Percentiles rank a stretch among this genome's conserved stretches.
phyloP scores from a whole-genome alignment of 2,797 vertebrate genomes.

The Carduelis carduelis region DNA sequence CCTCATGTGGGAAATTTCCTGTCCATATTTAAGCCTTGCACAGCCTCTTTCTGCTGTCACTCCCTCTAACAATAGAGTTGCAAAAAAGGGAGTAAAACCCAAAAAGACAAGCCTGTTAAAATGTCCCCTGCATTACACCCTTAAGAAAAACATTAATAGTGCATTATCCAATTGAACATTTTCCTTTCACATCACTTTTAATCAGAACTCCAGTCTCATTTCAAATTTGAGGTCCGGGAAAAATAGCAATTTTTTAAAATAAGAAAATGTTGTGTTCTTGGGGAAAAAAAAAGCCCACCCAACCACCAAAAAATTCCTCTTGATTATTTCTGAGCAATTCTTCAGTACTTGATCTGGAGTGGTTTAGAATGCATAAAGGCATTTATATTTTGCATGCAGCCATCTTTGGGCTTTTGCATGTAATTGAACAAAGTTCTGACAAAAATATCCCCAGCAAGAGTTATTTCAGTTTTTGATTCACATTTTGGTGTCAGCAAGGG shows the following conservation, averaged over 20 bases:
- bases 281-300: neutral
- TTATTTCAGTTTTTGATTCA: neutral
- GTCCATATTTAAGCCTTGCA: neutral
- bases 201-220: slow-evolving; percentile 27
- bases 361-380: neutral
- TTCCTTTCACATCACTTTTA: slow-evolving; percentile 58
- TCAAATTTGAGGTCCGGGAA: slow-evolving; percentile 55
- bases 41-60: neutral
- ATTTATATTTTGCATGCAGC: neutral
- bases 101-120: neutral
- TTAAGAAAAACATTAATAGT: slow-evolving; percentile 9
- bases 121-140: neutral
- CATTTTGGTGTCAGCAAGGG: neutral
- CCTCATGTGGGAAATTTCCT: slow-evolving; percentile 37
- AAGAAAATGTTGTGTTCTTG: slow-evolving; percentile 29
- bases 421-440: neutral
- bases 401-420: neutral
- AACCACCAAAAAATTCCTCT: neutral
- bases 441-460: neutral
- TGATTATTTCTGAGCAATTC: neutral
- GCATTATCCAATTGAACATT: slow-evolving; percentile 39
- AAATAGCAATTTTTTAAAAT: slow-evolving; percentile 20
- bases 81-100: neutral
- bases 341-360: neutral
- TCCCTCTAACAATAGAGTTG: neutral